Conservation (phyloP, 2,888 invertebrate species). For the Orthosia incerta region DNA sequence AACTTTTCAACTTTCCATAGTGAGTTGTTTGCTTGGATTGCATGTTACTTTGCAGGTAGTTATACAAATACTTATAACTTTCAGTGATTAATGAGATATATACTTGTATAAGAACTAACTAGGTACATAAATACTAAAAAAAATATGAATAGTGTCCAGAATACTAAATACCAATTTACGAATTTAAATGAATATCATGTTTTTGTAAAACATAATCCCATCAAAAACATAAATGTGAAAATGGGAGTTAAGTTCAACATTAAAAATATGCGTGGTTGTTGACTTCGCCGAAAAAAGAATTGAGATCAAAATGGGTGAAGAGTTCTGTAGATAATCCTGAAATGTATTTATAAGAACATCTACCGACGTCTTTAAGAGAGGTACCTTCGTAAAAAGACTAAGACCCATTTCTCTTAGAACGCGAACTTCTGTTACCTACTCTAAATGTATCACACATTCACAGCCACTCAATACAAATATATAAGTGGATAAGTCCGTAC, state of each 20-base stretch:
- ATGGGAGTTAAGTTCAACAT: too few species aligned
- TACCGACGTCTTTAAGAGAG: too few species aligned
- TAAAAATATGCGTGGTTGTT: too few species aligned
- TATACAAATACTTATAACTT: slow-evolving; percentile 1
- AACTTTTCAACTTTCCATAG: slow-evolving; percentile 21
- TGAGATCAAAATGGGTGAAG: too few species aligned
- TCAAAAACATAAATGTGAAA: too few species aligned
- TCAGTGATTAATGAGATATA: neutral
- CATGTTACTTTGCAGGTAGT: neutral
- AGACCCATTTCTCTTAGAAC: too few species aligned
- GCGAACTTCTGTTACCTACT: neutral
- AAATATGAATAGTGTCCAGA: neutral
- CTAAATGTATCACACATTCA: slow-evolving; percentile 18
- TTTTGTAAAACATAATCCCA: too few species aligned
- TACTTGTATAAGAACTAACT: neutral
- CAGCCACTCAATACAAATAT: slow-evolving; percentile 25
- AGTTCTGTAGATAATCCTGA: too few species aligned
- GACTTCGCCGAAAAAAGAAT: too few species aligned
- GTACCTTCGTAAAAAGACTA: too few species aligned
- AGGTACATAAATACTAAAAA: neutral
- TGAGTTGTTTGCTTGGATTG: slow-evolving; percentile 11
- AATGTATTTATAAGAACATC: too few species aligned
- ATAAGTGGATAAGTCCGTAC: slow-evolving; percentile 8
- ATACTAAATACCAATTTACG: neutral
- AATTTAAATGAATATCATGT: neutral